Evolutionary conservation across 2,888 invertebrate genomes (phyloP), one percentile per base, ranked within the genome.

Genomic region (Dermolepida albohirtum): DNA sequence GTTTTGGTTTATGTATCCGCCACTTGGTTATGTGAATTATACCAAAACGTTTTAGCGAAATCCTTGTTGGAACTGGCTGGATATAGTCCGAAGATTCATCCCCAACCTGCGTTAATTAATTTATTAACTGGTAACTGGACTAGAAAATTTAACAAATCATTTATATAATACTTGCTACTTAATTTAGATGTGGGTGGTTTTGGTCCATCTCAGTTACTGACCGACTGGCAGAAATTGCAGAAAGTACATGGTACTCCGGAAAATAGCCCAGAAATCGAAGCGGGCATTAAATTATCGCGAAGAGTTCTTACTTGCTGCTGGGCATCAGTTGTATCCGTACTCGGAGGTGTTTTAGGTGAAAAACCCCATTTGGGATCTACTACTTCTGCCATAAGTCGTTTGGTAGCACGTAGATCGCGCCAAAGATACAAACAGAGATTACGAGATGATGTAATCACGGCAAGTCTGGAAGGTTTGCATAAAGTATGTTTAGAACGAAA

Each of bases 1-100:
- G 94, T 97, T 14, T 85, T 97, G 27, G 94, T 98, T 5, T 98
- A 96, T 79, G 86, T 97, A 8, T 96, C 97, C 0, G 94, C 95
- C 0, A 92, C 94, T 0, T 98, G 97, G 97, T 87, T 98, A 1
- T 90, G 94, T 40, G 96, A 97, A 78, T 85, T 98, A 6, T 98
- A 97, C 79, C 95, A 95, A 76, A 93, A 92, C 78, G 90, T 96
- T 1, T 85, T 96, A 4, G 88, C 91, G 0, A 87, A 88, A 66
- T 92, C 92, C 76, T 81, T 94, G 8, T 83, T 95, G n/a, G 87
- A 89, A 73, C 85, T 87, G 62, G 89, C 91, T 52, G 91, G 92
- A 0, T 88, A 88, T 74, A 88, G 89, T 76, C 89, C 88, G 68
- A 83, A 83, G 70, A 79, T 79, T 10, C 77, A 80, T 27, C 86